phyloP scores from a whole-genome alignment of 2,113 vertebrate genomes.

The Dipodomys stephensi region DNA sequence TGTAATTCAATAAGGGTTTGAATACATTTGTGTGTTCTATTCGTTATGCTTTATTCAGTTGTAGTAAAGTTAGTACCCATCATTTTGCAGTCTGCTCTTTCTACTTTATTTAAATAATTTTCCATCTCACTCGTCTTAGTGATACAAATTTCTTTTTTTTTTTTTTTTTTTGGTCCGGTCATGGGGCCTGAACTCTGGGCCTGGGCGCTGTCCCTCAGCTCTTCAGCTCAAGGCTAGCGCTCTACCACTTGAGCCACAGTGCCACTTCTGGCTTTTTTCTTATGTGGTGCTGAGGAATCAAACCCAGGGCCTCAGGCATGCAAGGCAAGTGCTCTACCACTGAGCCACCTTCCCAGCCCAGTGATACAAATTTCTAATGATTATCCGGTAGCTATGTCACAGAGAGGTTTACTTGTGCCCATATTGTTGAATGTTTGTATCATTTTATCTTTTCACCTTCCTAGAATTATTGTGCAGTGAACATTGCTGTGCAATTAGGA shows the following conservation, averaged over 20 bases:
- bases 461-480: constrained; percentile 11
- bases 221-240: no score
- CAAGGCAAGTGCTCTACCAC: no score
- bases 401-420: neutral
- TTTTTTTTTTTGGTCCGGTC: no score
- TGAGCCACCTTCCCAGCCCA: neutral
- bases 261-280: no score
- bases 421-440: neutral
- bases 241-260: no score
- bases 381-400: neutral
- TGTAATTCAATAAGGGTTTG: constrained; percentile 1
- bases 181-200: no score
- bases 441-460: constrained; percentile 1
- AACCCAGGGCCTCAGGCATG: no score
- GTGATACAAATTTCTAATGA: neutral
- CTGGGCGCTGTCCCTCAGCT: no score
- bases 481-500: neutral
- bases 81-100: constrained; percentile 46
- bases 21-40: neutral
- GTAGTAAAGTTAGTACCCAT: neutral
- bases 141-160: neutral
- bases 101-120: constrained; percentile 29
- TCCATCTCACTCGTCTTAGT: neutral
- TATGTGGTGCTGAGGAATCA: no score
- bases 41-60: neutral